phyloP scores from a whole-genome alignment of 1,140 invertebrate species.

The Ephestia elutella region DNA sequence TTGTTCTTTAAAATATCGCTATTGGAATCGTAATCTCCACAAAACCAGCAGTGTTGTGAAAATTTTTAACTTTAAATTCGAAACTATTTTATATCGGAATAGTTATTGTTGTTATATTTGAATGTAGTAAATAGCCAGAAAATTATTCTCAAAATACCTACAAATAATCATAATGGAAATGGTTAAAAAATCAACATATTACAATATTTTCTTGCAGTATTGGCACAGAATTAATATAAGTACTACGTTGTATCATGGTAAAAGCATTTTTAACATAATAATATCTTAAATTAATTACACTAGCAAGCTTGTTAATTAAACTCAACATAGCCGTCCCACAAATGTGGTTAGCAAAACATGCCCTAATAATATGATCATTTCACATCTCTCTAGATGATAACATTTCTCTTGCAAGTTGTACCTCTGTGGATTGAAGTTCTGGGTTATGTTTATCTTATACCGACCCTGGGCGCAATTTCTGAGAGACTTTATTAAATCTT shows the following conservation, averaged over 20 bases:
- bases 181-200: no score
- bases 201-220: no score
- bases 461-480: constrained; percentile 4
- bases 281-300: no score
- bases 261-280: no score
- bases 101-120: not conserved
- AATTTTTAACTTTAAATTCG: not conserved
- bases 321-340: no score
- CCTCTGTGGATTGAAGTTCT: constrained; percentile 22
- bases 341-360: not conserved
- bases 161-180: no score
- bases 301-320: no score
- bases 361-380: not conserved
- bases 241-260: no score
- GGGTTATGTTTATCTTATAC: constrained; percentile 22
- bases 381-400: constrained; percentile 11
- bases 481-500: not conserved
- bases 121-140: no score
- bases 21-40: not conserved
- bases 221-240: no score
- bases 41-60: not conserved
- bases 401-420: constrained; percentile 20
- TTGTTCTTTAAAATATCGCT: not conserved
- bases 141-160: no score
- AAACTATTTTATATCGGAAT: not conserved